phyloP scores from a whole-genome alignment of 2,888 invertebrate species.

The Ectemnius continuus region DNA sequence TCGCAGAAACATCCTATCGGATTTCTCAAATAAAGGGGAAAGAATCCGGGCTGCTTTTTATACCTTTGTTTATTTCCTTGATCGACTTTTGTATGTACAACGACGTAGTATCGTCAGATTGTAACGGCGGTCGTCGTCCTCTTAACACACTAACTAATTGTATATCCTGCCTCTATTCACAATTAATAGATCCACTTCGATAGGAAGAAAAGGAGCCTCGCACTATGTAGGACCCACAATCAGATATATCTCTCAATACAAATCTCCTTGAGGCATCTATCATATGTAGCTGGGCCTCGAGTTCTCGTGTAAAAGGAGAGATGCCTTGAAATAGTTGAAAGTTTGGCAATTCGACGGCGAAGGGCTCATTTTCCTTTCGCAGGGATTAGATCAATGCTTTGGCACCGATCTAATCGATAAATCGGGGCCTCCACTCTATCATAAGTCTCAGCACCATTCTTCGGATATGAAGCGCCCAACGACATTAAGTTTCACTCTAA shows the following conservation, averaged over 20 bases:
- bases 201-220: constrained; percentile 6
- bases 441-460: too few species aligned
- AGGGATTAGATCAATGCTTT: too few species aligned
- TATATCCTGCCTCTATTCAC: constrained; percentile 36
- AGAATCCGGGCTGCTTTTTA: constrained; percentile 26
- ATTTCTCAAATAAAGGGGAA: constrained; percentile 20
- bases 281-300: background rate
- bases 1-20: background rate
- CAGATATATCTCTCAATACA: too few species aligned
- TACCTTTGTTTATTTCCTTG: constrained; percentile 52
- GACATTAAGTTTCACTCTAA: too few species aligned
- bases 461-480: too few species aligned
- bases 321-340: too few species aligned
- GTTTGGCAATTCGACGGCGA: too few species aligned
- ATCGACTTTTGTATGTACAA: constrained; percentile 57
- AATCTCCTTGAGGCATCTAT: background rate
- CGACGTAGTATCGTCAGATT: constrained; percentile 50
- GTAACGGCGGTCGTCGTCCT: constrained; percentile 28
- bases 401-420: too few species aligned
- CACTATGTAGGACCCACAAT: too few species aligned
- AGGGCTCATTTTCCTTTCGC: too few species aligned
- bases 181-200: constrained; percentile 24
- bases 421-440: too few species aligned
- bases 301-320: background rate
- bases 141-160: constrained; percentile 55